Base-by-base conservation (phyloP, 1,140 invertebrate species). In the Drosophila navojoa region DNA sequence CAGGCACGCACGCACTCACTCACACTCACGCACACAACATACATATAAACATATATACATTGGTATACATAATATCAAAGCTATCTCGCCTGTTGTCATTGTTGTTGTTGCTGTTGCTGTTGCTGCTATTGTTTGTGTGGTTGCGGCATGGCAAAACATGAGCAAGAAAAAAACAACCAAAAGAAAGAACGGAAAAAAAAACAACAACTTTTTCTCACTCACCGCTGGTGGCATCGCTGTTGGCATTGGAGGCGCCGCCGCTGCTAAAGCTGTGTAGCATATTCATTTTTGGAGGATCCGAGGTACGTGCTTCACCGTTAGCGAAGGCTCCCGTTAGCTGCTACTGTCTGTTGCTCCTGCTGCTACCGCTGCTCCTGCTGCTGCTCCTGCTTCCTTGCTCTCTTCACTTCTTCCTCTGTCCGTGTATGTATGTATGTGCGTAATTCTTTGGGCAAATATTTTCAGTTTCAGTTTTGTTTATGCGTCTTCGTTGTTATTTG, bases 251-350 rank as follows among this genome's bases (percentile, higher is more conserved):
- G 76, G 77, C 74, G 29, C 81, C 81, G 58, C 85, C 84, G 64
- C 84, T 73, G 55, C 90, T 81, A 68, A 91, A 91, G 75, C 90
- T 90, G 74, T 91, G 90, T 77, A 91, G 64, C 82, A 91, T 91
- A 74, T 91, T 91, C 90, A 91, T 91, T 50, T 87, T 25, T 52
- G 13, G 52, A 10, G 53, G 32, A 19, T 35, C 11, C 13, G 44
- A 38, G 25, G 22, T n/a, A 71, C 68, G 68, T 62, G 73, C 69
- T 16, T 44, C 22, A 22, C 53, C 55, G 16, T 25, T 13, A 57
- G 44, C 19, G 29, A 50, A 38, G 49, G 45, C 61, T 64, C 29
- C 53, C 54, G 44, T 29, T 29, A 29, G 19, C 29, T 62, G 15
- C 42, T 69, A 52, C 50, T 40, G 15, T 58, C 58, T 42, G 13